Percentiles rank a stretch among this genome's conserved stretches.
phyloP scores from a whole-genome alignment of 2,113 vertebrate genomes.

The Pholis gunnellus region DNA sequence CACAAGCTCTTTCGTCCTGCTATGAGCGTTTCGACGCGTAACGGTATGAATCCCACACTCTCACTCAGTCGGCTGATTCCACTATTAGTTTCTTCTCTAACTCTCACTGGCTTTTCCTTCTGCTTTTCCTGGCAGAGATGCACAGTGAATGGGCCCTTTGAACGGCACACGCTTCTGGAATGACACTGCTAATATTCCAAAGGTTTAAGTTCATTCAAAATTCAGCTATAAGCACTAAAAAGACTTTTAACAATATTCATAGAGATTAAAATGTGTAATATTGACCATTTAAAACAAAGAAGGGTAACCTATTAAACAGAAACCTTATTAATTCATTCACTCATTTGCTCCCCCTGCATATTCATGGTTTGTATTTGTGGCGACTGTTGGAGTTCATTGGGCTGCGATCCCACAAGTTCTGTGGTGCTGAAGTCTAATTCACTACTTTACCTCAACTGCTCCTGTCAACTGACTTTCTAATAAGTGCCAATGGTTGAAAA shows the following conservation, averaged over 20 bases:
- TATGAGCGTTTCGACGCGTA: conserved; percentile 10
- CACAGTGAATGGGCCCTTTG: neutral
- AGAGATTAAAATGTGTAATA: neutral
- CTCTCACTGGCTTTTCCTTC: neutral
- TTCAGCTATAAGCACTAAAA: neutral
- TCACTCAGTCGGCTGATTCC: conserved; percentile 21
- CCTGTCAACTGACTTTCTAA: neutral
- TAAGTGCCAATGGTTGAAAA: too few relatives aligned
- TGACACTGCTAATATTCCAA: neutral
- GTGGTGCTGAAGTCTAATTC: neutral
- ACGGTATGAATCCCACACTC: conserved; percentile 36
- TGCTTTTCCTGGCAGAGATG: neutral
- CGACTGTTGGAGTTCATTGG: neutral
- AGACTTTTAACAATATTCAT: neutral
- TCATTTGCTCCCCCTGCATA: neutral
- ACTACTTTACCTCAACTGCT: neutral
- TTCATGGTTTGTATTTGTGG: neutral
- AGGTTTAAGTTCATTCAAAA: neutral
- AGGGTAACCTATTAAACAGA: neutral
- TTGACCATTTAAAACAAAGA: neutral
- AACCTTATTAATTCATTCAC: neutral
- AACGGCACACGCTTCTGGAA: neutral
- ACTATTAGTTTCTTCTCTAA: conserved; percentile 13
- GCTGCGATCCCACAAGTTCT: neutral
- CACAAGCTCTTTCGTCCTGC: conserved; percentile 6